Evolutionary conservation across 2,888 invertebrate genomes (phyloP).

Genomic region (Ophraella communa): DNA sequence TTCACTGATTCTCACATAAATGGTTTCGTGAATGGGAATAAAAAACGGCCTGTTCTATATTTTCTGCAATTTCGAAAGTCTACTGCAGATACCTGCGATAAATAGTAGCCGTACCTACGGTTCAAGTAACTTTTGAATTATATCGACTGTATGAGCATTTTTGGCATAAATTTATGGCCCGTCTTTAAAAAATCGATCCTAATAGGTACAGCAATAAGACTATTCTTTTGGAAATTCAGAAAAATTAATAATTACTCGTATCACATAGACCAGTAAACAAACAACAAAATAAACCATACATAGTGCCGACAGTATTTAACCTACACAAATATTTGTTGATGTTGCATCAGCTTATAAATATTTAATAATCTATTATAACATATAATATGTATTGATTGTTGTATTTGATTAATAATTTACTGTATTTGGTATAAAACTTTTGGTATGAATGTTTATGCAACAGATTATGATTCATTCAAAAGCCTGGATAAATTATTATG

Average conservation of each 20-base stretch:
- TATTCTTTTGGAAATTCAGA: too few species aligned
- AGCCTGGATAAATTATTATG: not conserved
- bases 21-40: slow-evolving; percentile 40
- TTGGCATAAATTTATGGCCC: slow-evolving; percentile 25
- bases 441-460: not conserved
- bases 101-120: slow-evolving; percentile 42
- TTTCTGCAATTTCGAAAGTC: slow-evolving; percentile 45
- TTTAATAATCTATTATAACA: not conserved
- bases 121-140: slow-evolving; percentile 36
- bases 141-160: slow-evolving; percentile 27
- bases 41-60: slow-evolving; percentile 46
- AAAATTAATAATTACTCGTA: too few species aligned
- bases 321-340: not conserved
- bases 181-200: slow-evolving; percentile 10
- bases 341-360: not conserved
- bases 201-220: too few species aligned
- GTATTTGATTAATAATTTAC: not conserved
- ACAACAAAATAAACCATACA: too few species aligned
- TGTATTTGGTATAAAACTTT: not conserved
- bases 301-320: too few species aligned
- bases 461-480: not conserved
- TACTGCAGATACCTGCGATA: slow-evolving; percentile 45
- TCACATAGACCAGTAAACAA: too few species aligned
- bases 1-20: slow-evolving; percentile 40
- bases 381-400: not conserved